A percentile compares a stretch with the other conserved stretches of the same genome.
phyloP scores from a whole-genome alignment of 35 echinoderm and acorn worm species.

The Apostichopus californicus region DNA sequence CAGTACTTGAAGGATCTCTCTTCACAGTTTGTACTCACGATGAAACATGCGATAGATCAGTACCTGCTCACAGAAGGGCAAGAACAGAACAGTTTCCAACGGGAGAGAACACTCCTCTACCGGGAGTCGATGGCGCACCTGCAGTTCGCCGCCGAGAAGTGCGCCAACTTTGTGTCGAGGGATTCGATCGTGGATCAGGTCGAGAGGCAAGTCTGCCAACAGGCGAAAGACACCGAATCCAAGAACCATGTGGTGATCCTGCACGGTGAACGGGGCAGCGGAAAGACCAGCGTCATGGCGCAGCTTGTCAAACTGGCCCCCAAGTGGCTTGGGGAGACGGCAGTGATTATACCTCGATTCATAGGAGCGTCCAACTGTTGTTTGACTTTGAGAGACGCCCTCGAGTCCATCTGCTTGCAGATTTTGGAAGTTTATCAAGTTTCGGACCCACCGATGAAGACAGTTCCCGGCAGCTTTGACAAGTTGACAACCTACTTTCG shows the following conservation, averaged over 20 bases:
- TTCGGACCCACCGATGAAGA: slow-evolving; percentile 61
- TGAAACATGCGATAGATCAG: slow-evolving; percentile 88
- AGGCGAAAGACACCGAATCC: slow-evolving; percentile 56
- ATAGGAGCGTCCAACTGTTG: slow-evolving; percentile 73
- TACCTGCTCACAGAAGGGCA: slow-evolving; percentile 69
- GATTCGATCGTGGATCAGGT: slow-evolving; percentile 88
- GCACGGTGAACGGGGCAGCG: slow-evolving; percentile 84
- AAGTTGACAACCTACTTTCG: slow-evolving; percentile 77
- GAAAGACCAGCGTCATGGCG: slow-evolving; percentile 83
- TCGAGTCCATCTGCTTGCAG: slow-evolving; percentile 81
- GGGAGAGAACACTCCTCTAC: slow-evolving; percentile 68
- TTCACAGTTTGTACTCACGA: slow-evolving; percentile 68
- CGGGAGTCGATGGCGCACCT: slow-evolving; percentile 74
- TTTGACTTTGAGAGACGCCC: slow-evolving; percentile 76
- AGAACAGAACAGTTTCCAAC: slow-evolving; percentile 66
- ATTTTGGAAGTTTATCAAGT: slow-evolving; percentile 83
- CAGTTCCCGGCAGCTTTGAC: slow-evolving; percentile 68
- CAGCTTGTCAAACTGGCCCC: slow-evolving; percentile 82
- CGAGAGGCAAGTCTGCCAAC: slow-evolving; percentile 71
- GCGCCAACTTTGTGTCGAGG: slow-evolving; percentile 71
- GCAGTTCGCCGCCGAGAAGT: slow-evolving; percentile 68
- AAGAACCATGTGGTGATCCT: slow-evolving; percentile 76
- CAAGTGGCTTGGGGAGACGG: slow-evolving; percentile 83
- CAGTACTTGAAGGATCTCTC: slow-evolving; percentile 95
- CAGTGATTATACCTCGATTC: slow-evolving; percentile 77